These are phyloP conservation scores for Plectrocnemia conspersa DNA, from an alignment of 1,140 invertebrate genomes.

Conservation along the genomic window DNA sequence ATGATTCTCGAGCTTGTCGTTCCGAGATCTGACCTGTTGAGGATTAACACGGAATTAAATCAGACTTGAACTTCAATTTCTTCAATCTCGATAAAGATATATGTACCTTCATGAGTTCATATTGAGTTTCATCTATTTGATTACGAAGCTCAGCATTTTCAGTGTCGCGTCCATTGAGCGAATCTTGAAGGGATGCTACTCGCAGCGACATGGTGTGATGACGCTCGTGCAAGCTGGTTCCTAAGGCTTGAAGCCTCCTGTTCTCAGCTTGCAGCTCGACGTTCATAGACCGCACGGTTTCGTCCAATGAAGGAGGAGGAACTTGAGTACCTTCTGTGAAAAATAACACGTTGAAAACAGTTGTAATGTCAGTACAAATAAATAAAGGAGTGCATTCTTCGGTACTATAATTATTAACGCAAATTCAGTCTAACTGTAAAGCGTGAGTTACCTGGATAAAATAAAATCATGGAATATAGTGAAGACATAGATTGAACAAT, in stretches of 20 bases:
- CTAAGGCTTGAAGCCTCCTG: slow-evolving; percentile 83
- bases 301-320: slow-evolving; percentile 59
- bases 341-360: too few relatives aligned
- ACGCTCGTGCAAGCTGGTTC: slow-evolving; percentile 89
- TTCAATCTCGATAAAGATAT: not conserved
- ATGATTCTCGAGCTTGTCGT: slow-evolving; percentile 88
- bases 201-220: slow-evolving; percentile 89
- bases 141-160: slow-evolving; percentile 92
- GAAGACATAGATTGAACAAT: too few relatives aligned
- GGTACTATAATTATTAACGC: too few relatives aligned
- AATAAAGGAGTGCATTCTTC: too few relatives aligned
- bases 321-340: slow-evolving; percentile 36
- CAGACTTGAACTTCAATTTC: too few relatives aligned
- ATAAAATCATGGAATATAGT: too few relatives aligned
- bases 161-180: slow-evolving; percentile 85
- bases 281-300: slow-evolving; percentile 76
- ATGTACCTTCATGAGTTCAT: slow-evolving; percentile 80
- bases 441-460: too few relatives aligned
- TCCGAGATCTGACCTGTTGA: slow-evolving; percentile 65
- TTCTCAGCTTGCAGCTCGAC: slow-evolving; percentile 88
- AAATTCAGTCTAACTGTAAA: too few relatives aligned
- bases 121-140: slow-evolving; percentile 93
- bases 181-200: slow-evolving; percentile 88
- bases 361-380: too few relatives aligned
- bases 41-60: too few relatives aligned